Evolutionary conservation across 2,113 vertebrate species (phyloP), one percentile per base, ranked within the genome.

Genomic region (Pimephales promelas): DNA sequence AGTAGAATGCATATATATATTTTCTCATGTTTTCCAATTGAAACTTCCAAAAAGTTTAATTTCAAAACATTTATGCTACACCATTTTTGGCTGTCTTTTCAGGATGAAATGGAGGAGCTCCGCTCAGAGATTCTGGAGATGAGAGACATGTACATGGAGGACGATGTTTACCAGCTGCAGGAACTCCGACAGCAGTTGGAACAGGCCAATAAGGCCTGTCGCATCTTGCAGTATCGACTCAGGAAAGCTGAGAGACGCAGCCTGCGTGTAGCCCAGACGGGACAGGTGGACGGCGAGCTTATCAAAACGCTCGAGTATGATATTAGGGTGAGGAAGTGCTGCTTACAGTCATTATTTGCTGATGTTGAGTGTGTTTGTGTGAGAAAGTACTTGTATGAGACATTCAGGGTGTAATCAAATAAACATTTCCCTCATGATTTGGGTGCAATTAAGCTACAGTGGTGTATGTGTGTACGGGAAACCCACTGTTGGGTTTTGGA

Each of bases 101-200:
- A 97, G 98, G 97, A 99, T 62, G 98, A 99, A 91, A 93, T 99
- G 1, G 97, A 99, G 90, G 98, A 99, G 94, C 94, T 99, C 57
- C 96, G 96, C 0, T 97, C 97, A 0, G 98, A 99, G 94, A 98
- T 99, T 97, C 92, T 98, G 92, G 98, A 99, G 90, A 97, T 99
- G 95, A 93, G 97, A 0, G 98, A 99, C 1, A 93, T 98, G 82
- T 99, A 98, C 91, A 96, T 98, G 94, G 97, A 99, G 92, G 98
- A 99, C 90, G 98, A 98, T 0, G 94, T 96, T 31, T 97, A 95
- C 89, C 97, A 97, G 94, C 89, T 99, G 83, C 98, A 98, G 92
- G 97, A 97, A 83, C 95, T 99, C 78, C 92, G 95, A 61, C 95
- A 97, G 91, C 97, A 99, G 92, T 93, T 99, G 90, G 97, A 98